Base-by-base conservation (phyloP, 1,140 invertebrate genomes). In the Ceratoteleas bidentatus region DNA sequence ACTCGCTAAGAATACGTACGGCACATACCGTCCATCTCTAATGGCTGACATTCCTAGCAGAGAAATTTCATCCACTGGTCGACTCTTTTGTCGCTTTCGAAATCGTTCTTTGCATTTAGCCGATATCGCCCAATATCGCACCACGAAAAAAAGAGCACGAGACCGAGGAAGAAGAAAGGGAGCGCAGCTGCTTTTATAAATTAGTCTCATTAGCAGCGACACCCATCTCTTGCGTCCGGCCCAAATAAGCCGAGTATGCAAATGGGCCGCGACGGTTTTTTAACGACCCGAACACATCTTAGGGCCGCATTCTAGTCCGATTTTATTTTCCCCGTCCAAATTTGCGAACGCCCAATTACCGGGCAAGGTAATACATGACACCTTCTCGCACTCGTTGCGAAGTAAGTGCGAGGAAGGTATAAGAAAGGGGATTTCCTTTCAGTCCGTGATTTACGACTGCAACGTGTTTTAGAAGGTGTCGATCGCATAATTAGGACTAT, bases 401-500 rank as follows among this genome's bases (percentile, higher is more conserved):
- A 45, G 58, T 69, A 57, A 61, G 66, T 10, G 57, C 56, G 43
- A 62, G 45, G 24, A 65, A 64, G 40, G 50, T 14, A 49, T 54
- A 49, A 47, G 68, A 85, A 24, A 69, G 78, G 83, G 82, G 68
- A 87, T 89, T 88, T 86, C 84, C 86, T 85, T 88, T 87, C 86
- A 84, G 81, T 76, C 77, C 54, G 84, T 89, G 87, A 89, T 88
- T 88, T 88, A 89, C 84, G 84, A 84, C 83, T 80, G 53, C 82
- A 88, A 88, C 88, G 86, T 87, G 87, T 88, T 87, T 84, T 82
- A 85, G 69, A 80, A 89, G 88, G 88, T 90, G 88, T 89, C 86
- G 88, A 89, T 90, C 87, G 88, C 87, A 89, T 88, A 90, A 88
- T 88, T 81, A 87, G 73, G 72, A 75, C 66, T 66, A 81, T 75